Evolutionary conservation across 2,888 invertebrate species (phyloP).

Genomic region (Creontiades dilutus): DNA sequence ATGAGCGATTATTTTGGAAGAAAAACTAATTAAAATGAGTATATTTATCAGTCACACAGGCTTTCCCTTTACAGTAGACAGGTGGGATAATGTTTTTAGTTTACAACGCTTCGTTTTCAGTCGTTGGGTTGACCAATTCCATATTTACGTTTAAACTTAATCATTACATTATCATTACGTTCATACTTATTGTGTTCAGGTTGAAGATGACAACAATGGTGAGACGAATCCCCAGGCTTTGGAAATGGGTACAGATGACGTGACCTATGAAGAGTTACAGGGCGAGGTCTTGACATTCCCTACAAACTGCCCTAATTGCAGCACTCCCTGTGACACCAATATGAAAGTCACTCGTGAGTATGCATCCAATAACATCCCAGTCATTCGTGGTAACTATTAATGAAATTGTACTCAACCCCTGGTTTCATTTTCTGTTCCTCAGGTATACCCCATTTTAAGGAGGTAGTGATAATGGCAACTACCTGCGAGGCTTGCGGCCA

Average conservation of each 20-base stretch:
- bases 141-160: too few species aligned
- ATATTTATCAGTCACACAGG: too few species aligned
- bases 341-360: constrained; percentile 92
- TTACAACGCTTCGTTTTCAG: too few species aligned
- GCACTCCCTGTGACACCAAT: constrained; percentile 90
- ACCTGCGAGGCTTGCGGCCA: constrained; percentile 93
- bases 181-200: not conserved
- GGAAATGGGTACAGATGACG: constrained; percentile 58
- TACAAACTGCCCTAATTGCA: constrained; percentile 93
- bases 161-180: not conserved
- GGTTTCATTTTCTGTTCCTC: constrained; percentile 68
- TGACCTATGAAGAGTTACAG: constrained; percentile 80
- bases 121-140: too few species aligned
- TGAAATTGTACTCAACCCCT: too few species aligned
- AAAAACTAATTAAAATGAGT: too few species aligned
- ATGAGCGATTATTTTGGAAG: too few species aligned
- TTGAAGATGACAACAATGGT: not conserved
- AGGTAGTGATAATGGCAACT: constrained; percentile 98
- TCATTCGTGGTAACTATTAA: too few species aligned
- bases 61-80: too few species aligned
- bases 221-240: not conserved
- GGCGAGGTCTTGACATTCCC: constrained; percentile 89
- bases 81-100: too few species aligned
- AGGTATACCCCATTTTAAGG: constrained; percentile 97
- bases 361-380: not conserved